Base-by-base conservation (phyloP, 2,888 invertebrate species). In the Pseudococcus viburni region DNA sequence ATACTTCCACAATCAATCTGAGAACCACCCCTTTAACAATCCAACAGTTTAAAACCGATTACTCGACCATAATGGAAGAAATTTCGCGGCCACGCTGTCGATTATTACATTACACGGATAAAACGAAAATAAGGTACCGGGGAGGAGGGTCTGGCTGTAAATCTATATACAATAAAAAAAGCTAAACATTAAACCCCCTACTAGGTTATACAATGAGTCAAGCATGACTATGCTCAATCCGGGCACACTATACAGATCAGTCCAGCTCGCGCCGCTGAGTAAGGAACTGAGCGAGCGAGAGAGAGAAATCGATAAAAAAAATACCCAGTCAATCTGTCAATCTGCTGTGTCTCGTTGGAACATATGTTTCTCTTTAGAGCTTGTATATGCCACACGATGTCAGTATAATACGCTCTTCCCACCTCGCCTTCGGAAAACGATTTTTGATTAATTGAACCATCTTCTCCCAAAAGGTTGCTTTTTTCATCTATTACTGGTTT, bases 371-470 rank as follows among this genome's bases (percentile, higher is more conserved):
- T 59, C 80, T 88, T 55, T 83, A 48, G 42, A 73, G 48, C 80
- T 39, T 46, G 59, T 83, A 88, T 83, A 48, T 51, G 88, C 80
- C 88, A 88, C 87, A 51, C 87, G 64, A 64, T 64, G 22, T 64
- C 55, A 22, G 22, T 22, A 64, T 22, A 64, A 12, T 22, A 73
- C 88, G 77, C 83, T 83, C 84, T 51, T 84, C 12, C 26, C 84
- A 19, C 55, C 55, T 84, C 84, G 48, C 46, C 8, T 11, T 33
- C 51, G 12, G 9, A 39, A 77, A 88, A 46, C 80, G 33, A 83
- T 88, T 88, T 88, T 88, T 88, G 88, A 88, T 88, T 88, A 88
- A 88, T 88, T 88, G 88, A 88, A 88, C 88, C 83, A 83, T 88
- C 88, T 80, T 88, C 46, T 87, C 42, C 59, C 59, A 64, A 64